Conservation (phyloP, 2,888 invertebrate genomes). For the Brenthis ino region DNA sequence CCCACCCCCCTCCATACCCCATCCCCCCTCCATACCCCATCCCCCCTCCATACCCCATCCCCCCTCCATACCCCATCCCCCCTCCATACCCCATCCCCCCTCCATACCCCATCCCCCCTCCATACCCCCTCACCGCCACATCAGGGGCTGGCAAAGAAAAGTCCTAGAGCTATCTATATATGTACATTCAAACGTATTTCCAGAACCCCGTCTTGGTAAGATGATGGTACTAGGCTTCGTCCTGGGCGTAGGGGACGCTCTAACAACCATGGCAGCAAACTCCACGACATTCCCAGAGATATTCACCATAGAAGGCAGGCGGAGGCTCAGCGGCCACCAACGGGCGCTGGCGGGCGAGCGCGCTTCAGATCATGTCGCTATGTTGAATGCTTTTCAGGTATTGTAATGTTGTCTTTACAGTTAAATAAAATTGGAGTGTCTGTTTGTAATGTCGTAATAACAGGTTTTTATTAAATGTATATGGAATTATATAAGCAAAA, state of each 20-base stretch:
- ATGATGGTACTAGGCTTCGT: conserved; percentile 98
- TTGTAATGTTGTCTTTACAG: background rate
- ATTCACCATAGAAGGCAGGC: conserved; percentile 90
- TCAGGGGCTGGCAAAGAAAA: no score
- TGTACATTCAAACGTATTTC: background rate
- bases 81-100: no score
- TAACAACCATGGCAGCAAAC: conserved; percentile 97
- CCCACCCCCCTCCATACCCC: no score
- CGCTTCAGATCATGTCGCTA: conserved; percentile 97
- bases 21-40: no score
- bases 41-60: no score
- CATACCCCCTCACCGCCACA: no score
- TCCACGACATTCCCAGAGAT: conserved; percentile 98
- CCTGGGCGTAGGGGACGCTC: conserved; percentile 93
- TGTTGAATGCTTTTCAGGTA: conserved; percentile 94
- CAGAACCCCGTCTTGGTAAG: conserved; percentile 96
- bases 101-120: no score
- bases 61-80: no score
- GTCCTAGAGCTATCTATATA: background rate
- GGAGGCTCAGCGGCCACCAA: conserved; percentile 92
- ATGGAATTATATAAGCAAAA: no score
- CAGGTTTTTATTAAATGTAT: no score
- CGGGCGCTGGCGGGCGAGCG: conserved; percentile 92
- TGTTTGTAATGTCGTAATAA: no score
- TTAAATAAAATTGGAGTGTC: no score